Percentiles rank a stretch among this genome's conserved stretches.
phyloP scores from a whole-genome alignment of 2,888 invertebrate genomes.

The Orthosia gothica region DNA sequence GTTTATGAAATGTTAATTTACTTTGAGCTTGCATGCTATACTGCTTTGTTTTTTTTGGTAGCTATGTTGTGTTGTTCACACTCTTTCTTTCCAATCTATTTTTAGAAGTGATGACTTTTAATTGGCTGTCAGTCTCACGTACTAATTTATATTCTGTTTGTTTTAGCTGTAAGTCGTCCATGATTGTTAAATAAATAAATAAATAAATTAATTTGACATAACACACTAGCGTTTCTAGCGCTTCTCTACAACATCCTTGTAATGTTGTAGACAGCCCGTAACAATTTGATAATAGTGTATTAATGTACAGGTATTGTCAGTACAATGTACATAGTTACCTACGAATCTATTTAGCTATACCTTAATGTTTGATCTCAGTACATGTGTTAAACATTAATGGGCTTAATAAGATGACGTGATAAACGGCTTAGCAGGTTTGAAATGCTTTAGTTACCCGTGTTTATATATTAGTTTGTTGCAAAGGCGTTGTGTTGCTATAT shows the following conservation, averaged over 20 bases:
- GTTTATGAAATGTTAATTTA: too few species aligned
- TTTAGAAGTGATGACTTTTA: too few species aligned
- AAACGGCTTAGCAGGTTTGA: slow-evolving; percentile 47
- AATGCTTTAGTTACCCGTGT: slow-evolving; percentile 31
- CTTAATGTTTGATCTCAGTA: slow-evolving; percentile 52
- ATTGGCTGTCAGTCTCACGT: too few species aligned
- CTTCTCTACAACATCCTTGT: slow-evolving; percentile 5
- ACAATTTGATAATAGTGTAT: slow-evolving; percentile 41
- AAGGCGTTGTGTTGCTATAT: background rate
- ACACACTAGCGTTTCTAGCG: background rate
- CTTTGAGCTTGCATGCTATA: too few species aligned
- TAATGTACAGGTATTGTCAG: slow-evolving; percentile 17
- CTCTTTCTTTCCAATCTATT: too few species aligned
- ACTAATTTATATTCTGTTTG: too few species aligned
- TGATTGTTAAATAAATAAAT: too few species aligned
- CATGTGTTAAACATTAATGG: slow-evolving; percentile 56
- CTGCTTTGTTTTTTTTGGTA: too few species aligned
- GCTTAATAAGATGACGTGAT: slow-evolving; percentile 56
- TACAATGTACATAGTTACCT: background rate
- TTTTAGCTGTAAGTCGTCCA: too few species aligned
- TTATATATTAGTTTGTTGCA: background rate
- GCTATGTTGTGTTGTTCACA: too few species aligned
- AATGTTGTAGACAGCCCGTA: background rate
- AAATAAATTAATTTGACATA: background rate
- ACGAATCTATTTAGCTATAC: background rate